Conservation (phyloP, 2,888 invertebrate genomes). For the Pachydiplax longipennis region DNA sequence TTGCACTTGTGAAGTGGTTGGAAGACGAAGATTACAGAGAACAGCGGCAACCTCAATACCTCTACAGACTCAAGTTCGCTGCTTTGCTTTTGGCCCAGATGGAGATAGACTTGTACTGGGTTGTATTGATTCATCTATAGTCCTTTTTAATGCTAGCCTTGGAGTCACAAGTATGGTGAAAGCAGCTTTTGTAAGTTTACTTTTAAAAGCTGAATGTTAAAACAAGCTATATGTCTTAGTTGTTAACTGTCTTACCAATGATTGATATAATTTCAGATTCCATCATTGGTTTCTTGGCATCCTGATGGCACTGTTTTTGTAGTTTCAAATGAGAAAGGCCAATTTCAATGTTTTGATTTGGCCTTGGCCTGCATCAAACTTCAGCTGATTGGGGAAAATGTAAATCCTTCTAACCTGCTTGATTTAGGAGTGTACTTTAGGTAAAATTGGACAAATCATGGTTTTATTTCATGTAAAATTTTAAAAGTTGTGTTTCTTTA, state of each 20-base stretch:
- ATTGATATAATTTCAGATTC: constrained; percentile 62
- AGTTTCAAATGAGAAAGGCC: constrained; percentile 74
- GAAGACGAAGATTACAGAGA: constrained; percentile 67
- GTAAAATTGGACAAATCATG: constrained; percentile 52
- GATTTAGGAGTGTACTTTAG: constrained; percentile 71
- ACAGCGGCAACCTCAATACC: constrained; percentile 73
- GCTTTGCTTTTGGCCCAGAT: constrained; percentile 72
- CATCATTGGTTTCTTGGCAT: constrained; percentile 76
- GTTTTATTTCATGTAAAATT: not conserved
- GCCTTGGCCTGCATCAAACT: constrained; percentile 72
- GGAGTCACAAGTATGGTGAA: constrained; percentile 79
- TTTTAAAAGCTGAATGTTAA: not conserved
- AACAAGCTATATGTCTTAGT: not conserved
- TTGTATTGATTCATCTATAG: constrained; percentile 85
- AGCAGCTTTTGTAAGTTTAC: constrained; percentile 76
- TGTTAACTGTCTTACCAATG: not conserved
- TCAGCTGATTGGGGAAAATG: constrained; percentile 73
- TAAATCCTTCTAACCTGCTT: constrained; percentile 67
- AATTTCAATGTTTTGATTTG: constrained; percentile 78
- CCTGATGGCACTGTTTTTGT: constrained; percentile 72
- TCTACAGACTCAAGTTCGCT: constrained; percentile 73
- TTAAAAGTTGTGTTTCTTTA: no score
- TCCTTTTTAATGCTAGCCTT: constrained; percentile 76
- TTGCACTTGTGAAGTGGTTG: constrained; percentile 69
- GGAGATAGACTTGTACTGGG: constrained; percentile 80